phyloP scores from a whole-genome alignment of 2,888 invertebrate genomes.

The Orthosia gothica region DNA sequence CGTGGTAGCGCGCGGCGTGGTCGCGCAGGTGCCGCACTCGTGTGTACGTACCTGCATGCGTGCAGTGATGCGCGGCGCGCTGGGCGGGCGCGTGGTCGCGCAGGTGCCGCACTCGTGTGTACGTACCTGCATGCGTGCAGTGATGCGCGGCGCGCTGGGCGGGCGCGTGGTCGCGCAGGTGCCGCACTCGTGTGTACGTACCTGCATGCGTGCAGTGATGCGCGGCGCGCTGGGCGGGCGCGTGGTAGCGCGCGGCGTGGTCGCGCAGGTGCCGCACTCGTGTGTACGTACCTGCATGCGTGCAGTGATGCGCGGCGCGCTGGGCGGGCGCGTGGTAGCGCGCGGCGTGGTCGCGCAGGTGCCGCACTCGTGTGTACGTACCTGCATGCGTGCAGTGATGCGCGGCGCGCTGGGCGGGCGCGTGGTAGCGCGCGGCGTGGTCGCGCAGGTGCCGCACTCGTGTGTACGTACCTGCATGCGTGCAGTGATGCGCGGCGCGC shows the following conservation, averaged over 20 bases:
- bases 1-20: constrained; percentile 92
- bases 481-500: constrained; percentile 57
- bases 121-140: too few relatives aligned
- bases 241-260: too few relatives aligned
- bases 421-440: constrained; percentile 92
- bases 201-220: too few relatives aligned
- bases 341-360: too few relatives aligned
- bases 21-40: constrained; percentile 94
- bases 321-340: too few relatives aligned
- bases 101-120: constrained; percentile 92
- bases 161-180: too few relatives aligned
- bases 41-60: constrained; percentile 46
- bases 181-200: background rate
- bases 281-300: too few relatives aligned
- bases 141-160: too few relatives aligned
- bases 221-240: too few relatives aligned
- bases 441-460: constrained; percentile 94
- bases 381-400: constrained; percentile 55
- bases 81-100: constrained; percentile 91
- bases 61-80: constrained; percentile 58
- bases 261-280: too few relatives aligned
- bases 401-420: constrained; percentile 57
- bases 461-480: constrained; percentile 44
- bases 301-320: too few relatives aligned
- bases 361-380: constrained; percentile 16